Evolutionary conservation across 2,113 vertebrate species (phyloP).

Genomic region (Coptodon bakossiorum): DNA sequence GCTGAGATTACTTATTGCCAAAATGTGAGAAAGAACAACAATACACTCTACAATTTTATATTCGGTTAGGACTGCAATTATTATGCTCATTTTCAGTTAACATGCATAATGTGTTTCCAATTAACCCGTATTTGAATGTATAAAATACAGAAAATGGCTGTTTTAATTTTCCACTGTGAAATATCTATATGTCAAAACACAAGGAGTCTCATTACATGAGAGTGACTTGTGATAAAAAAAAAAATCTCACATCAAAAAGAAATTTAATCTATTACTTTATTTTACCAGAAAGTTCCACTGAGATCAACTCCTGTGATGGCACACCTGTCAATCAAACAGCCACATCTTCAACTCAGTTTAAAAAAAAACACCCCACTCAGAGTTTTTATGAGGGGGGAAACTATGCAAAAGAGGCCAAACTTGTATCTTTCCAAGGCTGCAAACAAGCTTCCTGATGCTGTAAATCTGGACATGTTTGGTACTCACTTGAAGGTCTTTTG

Average conservation of each 20-base stretch:
- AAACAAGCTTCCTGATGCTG: neutral
- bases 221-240: neutral
- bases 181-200: neutral
- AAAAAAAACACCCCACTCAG: neutral
- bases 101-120: neutral
- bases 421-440: neutral
- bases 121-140: neutral
- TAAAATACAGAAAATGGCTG: neutral
- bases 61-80: fast-evolving
- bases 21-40: neutral
- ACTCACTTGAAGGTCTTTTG: neutral
- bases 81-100: neutral
- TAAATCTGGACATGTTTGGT: neutral
- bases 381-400: neutral
- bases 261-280: neutral
- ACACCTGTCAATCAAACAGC: neutral
- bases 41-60: neutral
- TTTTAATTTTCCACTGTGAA: neutral
- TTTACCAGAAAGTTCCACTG: neutral
- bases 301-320: neutral
- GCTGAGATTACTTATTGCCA: neutral
- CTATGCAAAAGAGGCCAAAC: neutral
- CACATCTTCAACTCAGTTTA: neutral
- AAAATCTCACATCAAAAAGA: neutral
- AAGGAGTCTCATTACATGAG: neutral